phyloP scores from a whole-genome alignment of 2,113 vertebrate species.

The Pampusana beccarii region DNA sequence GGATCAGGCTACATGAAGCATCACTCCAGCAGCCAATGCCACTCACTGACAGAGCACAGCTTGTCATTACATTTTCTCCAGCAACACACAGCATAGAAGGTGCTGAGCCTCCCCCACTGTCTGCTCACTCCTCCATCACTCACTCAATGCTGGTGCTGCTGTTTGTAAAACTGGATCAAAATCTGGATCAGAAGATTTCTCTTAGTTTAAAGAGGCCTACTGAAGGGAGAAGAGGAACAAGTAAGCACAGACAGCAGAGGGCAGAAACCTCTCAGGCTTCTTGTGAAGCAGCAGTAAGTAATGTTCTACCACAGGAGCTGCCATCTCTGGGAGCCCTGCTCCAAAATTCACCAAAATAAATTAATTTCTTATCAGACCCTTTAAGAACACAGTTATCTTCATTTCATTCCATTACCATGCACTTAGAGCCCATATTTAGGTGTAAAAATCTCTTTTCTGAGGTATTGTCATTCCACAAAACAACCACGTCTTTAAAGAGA shows the following conservation, averaged over 20 bases:
- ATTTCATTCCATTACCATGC: background rate
- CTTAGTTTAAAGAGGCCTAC: background rate
- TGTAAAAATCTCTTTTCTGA: background rate
- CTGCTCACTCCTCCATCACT: background rate
- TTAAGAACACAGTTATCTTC: background rate
- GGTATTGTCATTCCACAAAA: background rate
- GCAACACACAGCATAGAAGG: background rate
- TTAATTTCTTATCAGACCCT: background rate
- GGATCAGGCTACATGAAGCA: background rate
- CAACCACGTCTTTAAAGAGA: background rate
- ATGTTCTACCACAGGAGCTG: background rate
- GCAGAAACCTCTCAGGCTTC: background rate
- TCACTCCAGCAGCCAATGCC: background rate
- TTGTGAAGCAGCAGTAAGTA: background rate
- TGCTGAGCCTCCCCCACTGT: background rate
- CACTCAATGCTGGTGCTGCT: rapidly evolving
- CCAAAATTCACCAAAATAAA: background rate
- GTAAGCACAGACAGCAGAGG: background rate
- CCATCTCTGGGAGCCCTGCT: background rate
- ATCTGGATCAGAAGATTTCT: background rate
- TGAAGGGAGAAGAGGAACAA: background rate
- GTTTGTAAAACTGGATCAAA: background rate
- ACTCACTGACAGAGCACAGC: background rate
- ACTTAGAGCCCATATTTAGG: background rate
- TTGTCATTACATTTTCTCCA: background rate